Evolutionary conservation across 2,113 vertebrate species (phyloP).

Genomic region (Arothron firmamentum): DNA sequence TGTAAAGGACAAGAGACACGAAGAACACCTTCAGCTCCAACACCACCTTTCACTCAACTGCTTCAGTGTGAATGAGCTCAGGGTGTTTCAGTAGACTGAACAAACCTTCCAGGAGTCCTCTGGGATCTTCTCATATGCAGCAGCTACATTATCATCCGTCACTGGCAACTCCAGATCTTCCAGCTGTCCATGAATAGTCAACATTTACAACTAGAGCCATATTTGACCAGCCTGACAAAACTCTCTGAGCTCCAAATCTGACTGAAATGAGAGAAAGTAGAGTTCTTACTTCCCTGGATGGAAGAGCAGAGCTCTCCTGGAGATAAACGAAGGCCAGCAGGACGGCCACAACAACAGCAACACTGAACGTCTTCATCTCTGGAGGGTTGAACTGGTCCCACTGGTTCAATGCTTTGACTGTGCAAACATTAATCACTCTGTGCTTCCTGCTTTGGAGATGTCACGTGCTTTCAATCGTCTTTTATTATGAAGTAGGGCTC

Average conservation of each 20-base stretch:
- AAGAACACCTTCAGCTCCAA: slow-evolving; percentile 13
- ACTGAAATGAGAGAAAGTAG: background rate
- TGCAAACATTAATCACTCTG: background rate
- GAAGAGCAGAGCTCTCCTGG: slow-evolving; percentile 6
- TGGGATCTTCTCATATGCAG: slow-evolving; percentile 9
- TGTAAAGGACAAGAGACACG: slow-evolving; percentile 15
- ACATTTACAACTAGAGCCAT: background rate
- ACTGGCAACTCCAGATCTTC: slow-evolving; percentile 7
- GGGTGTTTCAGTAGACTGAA: background rate
- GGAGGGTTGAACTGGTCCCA: background rate
- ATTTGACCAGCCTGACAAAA: background rate
- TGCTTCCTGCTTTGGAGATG: background rate
- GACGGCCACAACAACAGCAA: slow-evolving; percentile 5
- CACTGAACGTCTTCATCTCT: slow-evolving; percentile 9
- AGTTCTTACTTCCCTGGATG: background rate
- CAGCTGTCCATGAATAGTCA: slow-evolving; percentile 6
- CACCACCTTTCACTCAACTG: background rate
- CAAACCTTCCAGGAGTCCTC: slow-evolving; percentile 43
- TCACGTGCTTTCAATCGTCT: background rate
- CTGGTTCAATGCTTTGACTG: background rate
- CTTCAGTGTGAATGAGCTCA: background rate
- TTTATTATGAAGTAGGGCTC: background rate
- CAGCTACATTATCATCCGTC: slow-evolving; percentile 6
- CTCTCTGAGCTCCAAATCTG: background rate
- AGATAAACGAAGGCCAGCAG: slow-evolving; percentile 6